Evolutionary conservation across 64 coral and sea anemone species (phyloP), one percentile per base, ranked within the genome.

Genomic region (Stichodactyla helianthus): DNA sequence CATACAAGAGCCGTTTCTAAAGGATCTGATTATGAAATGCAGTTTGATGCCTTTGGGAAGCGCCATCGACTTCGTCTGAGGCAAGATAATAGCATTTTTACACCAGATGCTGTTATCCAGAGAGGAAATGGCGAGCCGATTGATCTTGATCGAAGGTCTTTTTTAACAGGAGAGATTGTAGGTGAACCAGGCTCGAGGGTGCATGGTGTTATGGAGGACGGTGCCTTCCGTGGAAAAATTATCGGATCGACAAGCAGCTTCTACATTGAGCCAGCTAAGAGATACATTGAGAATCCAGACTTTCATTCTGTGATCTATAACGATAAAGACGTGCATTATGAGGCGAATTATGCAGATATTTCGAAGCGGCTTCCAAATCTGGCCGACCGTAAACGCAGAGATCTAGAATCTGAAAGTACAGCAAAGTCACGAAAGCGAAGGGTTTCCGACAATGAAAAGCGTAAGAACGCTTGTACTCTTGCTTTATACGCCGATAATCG

Each of bases 281-380:
- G 88, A 81, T 99, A 99, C 86, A 88, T 93, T 60, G 83, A 90
- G 25, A 84, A 90, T 54, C 59, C 81, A 62, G 63, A 79, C 26
- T 95, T 95, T 79, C 97, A 94, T 76, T 99, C 97, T 23, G 93
- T 99, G 10, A 99, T 99, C 20, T 99, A 99, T 74, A 99, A 89
- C 55, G 86, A 90, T 17, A 78, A 86, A 89, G 93, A 99, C 44
- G 82, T 99, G 10, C 87, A 93, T 10, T 93, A 93, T 51, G 65
- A 93, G 54, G 88, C 84, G 14, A 70, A 87, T 12, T 94, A 86
- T 82, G 85, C 93, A 19, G 86, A 93, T 19, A 90, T 96, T 74
- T 68, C 71, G 6, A 70, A 89, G 20, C 89, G 86, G 67, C 58
- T 67, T 50, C 91, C 91, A 4, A 18, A 54, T 55, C 23, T 51